Base-by-base conservation (phyloP, 2,888 invertebrate species). In the Dyspetes luteomarginatus region DNA sequence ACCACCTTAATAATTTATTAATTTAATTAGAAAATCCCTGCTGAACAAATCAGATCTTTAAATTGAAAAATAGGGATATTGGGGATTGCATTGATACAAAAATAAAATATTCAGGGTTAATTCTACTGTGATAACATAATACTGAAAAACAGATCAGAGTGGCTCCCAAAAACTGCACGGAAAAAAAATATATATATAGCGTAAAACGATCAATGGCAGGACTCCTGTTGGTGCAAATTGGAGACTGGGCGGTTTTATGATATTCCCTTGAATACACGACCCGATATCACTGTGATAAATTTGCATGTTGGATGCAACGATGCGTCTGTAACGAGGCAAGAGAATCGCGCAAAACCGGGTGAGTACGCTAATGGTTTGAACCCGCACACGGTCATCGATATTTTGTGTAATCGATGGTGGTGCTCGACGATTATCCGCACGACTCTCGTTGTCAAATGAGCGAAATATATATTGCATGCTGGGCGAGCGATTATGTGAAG, bases 371-470 rank as follows among this genome's bases (percentile, higher is more conserved):
- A 76, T 77, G 76, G 64, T 68, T 78, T 55, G n/a, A 73, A 62
- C 69, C 64, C 58, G 41, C 60, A 60, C 67, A 73, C 62, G 48
- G 55, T 62, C 68, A 78, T 78, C 73, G 60, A 68, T 74, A 74
- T n/a, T n/a, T n/a, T 72, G 78, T 68, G 73, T 78, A 78, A 73
- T 73, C 73, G 72, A 72, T 71, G 72, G 60, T 62, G 76, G 76
- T 76, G 60, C 62, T 48, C 72, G 68, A 68, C 76, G 76, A 81
- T 81, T 68, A 81, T 81, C 73, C 72, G 68, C 41, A 56, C 64
- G 24, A 62, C 60, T 72, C 64, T 76, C 64, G 62, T 64, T 73
- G 72, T 68, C 55, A 43, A 78, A 73, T 78, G 72, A 78, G 56
- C 55, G 55, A 22, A 22, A 71, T 72, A 52, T 36, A 80, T 19